Evolutionary conservation across 1,140 invertebrate genomes (phyloP).

Genomic region (Nebria ingens): DNA sequence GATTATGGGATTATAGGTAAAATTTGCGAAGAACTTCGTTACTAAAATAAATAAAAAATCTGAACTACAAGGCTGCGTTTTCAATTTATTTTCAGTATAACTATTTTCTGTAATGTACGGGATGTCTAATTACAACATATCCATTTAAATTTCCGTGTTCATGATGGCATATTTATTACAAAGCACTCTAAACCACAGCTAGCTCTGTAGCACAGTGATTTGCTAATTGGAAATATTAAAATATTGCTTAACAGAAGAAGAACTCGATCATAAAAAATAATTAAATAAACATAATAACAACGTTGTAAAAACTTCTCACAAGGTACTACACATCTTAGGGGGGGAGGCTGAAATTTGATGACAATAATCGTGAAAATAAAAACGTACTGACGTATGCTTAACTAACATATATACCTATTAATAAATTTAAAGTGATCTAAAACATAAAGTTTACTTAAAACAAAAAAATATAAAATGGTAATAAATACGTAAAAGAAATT

Average conservation of each 20-base stretch:
- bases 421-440: background rate
- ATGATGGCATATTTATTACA: background rate
- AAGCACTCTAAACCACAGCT: conserved; percentile 6
- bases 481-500: too few species aligned
- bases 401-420: background rate
- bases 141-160: background rate
- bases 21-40: background rate
- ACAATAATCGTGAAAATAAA: too few species aligned
- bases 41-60: background rate
- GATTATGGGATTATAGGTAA: background rate
- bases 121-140: conserved; percentile 5
- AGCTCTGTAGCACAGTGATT: background rate
- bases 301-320: background rate
- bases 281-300: background rate
- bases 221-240: background rate
- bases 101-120: background rate
- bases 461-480: background rate
- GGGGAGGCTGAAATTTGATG: too few species aligned
- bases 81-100: background rate
- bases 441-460: background rate
- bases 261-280: background rate
- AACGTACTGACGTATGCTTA: background rate
- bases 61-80: background rate
- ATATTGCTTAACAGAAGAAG: background rate
- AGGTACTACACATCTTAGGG: background rate